A percentile compares a stretch with the other conserved stretches of the same genome.
These are phyloP conservation scores for Piscicola geometra DNA, from an alignment of 2,888 invertebrate genomes.

Conservation along the genomic window DNA sequence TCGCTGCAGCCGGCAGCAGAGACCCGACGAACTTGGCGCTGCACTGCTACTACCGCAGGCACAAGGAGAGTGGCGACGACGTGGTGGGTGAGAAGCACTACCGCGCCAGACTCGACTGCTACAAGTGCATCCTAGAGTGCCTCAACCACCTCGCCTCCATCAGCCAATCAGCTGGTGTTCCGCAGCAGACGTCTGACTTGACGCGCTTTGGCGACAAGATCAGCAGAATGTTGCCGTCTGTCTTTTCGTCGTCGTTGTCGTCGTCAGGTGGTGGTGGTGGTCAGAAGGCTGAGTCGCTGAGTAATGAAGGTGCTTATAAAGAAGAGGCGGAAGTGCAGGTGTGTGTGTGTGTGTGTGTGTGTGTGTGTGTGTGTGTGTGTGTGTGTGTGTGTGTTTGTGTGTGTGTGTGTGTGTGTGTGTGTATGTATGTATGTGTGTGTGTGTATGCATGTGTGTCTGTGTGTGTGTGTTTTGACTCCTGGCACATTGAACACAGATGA, in stretches of 20 bases:
- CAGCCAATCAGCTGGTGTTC: not conserved
- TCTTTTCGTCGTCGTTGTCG: slow-evolving; percentile 4
- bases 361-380: not conserved
- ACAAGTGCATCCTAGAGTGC: slow-evolving; percentile 76
- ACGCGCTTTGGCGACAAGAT: not conserved
- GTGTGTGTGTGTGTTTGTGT: not conserved
- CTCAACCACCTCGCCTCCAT: slow-evolving; percentile 53
- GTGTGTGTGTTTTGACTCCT: slow-evolving; percentile 6
- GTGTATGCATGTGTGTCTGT: not conserved
- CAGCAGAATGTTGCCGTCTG: slow-evolving; percentile 11
- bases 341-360: not conserved
- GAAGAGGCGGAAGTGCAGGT: slow-evolving; percentile 47
- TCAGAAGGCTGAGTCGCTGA: not conserved
- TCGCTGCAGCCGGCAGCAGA: slow-evolving; percentile 75
- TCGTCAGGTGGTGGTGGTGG: too few species aligned
- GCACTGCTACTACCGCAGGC: slow-evolving; percentile 82
- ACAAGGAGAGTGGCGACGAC: slow-evolving; percentile 76
- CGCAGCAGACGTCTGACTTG: not conserved
- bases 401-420: not conserved
- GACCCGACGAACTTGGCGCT: slow-evolving; percentile 81
- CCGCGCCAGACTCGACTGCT: slow-evolving; percentile 64
- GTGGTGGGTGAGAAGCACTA: slow-evolving; percentile 74
- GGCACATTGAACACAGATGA: slow-evolving; percentile 58
- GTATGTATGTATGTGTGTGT: slow-evolving; percentile 10
- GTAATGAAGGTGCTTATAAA: slow-evolving; percentile 54